phyloP scores from a whole-genome alignment of 2,888 invertebrate genomes.

The Thumatha senex region DNA sequence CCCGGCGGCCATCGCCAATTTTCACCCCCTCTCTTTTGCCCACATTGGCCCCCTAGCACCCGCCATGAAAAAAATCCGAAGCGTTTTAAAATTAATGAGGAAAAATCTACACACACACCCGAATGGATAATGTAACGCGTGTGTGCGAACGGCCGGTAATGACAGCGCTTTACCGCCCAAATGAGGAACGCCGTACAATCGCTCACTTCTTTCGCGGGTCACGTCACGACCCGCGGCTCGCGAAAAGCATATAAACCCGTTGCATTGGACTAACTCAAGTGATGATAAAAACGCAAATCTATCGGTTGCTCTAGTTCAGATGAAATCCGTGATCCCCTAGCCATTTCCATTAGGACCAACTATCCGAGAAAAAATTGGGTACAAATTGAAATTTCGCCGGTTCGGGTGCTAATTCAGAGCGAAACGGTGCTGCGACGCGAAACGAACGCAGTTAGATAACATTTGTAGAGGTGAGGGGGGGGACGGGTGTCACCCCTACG shows the following conservation, averaged over 20 bases:
- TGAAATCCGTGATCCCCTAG: conserved; percentile 56
- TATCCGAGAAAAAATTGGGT: conserved; percentile 74
- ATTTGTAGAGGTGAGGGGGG: conserved; percentile 75
- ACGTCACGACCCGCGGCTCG: conserved; percentile 13
- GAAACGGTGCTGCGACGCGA: conserved; percentile 70
- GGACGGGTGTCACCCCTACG: conserved; percentile 79
- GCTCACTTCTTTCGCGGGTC: conserved; percentile 33
- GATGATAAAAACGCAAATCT: conserved; percentile 19
- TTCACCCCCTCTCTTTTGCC: conserved; percentile 69
- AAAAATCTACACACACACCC: conserved; percentile 83
- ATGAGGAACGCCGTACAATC: conserved; percentile 40
- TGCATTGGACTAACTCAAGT: conserved; percentile 7
- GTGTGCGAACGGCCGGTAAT: conserved; percentile 72
- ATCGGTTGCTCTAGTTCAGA: conserved; percentile 35
- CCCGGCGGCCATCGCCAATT: conserved; percentile 83
- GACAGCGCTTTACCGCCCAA: conserved; percentile 62
- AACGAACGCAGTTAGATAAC: conserved; percentile 82
- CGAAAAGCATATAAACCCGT: conserved; percentile 5
- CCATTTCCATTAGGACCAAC: conserved; percentile 70
- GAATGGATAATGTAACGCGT: conserved; percentile 64
- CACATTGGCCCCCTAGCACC: conserved; percentile 72
- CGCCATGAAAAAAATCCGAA: conserved; percentile 84
- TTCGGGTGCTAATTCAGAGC: conserved; percentile 75
- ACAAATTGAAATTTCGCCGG: conserved; percentile 79
- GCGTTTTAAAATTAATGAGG: conserved; percentile 85